phyloP scores from a whole-genome alignment of 23 tunicate species.

The Phallusia fumigata region DNA sequence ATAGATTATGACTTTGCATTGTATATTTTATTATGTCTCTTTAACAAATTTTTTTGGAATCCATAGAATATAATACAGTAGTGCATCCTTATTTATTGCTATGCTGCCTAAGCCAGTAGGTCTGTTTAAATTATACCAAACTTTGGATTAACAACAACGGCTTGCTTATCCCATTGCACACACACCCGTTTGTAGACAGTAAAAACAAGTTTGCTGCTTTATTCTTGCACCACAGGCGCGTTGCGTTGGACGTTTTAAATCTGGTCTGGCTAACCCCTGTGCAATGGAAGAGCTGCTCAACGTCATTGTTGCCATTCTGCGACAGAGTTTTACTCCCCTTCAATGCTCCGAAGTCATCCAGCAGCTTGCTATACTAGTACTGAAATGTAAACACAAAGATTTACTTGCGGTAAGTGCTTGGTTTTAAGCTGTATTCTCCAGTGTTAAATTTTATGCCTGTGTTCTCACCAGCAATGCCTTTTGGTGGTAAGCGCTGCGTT shows the following conservation, averaged over 20 bases:
- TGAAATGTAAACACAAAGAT: slow-evolving; percentile 20
- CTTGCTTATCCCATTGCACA: too few species aligned
- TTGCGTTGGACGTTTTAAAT: slow-evolving; percentile 15
- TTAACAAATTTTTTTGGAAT: too few species aligned
- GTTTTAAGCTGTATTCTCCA: neutral
- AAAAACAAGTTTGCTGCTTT: neutral
- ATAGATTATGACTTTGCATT: too few species aligned
- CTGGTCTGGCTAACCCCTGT: slow-evolving; percentile 31
- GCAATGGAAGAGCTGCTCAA: slow-evolving; percentile 35
- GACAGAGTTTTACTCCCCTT: neutral
- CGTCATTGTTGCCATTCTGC: slow-evolving; percentile 16
- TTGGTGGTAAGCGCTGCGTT: neutral
- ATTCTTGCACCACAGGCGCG: neutral
- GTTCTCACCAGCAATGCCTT: neutral
- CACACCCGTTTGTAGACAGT: too few species aligned
- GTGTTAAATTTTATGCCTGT: neutral
- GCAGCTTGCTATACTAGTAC: neutral
- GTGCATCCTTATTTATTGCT: too few species aligned
- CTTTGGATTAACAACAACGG: too few species aligned
- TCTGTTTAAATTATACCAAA: too few species aligned
- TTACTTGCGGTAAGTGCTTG: slow-evolving; percentile 5
- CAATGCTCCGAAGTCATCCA: slow-evolving; percentile 4
- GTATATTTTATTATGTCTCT: too few species aligned
- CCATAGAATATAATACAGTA: too few species aligned
- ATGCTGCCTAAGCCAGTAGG: too few species aligned